These are phyloP conservation scores for Dendroctonus valens DNA, from an alignment of 1,140 invertebrate genomes.

Conservation along the genomic window DNA sequence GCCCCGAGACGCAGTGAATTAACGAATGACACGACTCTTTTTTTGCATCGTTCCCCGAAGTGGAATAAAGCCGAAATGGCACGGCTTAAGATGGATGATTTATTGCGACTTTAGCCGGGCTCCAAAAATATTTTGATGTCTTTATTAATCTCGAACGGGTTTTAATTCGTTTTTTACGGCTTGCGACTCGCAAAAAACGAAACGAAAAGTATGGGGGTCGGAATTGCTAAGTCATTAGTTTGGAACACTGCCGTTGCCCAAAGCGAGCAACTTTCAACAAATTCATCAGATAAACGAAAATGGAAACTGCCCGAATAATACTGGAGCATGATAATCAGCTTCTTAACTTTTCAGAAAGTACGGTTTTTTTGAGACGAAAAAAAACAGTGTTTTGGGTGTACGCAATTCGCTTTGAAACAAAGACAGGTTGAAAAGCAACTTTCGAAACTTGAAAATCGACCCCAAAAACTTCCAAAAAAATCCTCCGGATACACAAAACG, in stretches of 20 bases:
- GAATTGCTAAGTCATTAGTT: constrained; percentile 11
- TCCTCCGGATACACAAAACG: too few species aligned
- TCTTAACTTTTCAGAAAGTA: too few species aligned
- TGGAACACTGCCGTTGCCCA: neutral
- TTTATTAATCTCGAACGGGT: constrained; percentile 16
- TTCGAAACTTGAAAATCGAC: too few species aligned
- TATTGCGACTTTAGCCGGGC: constrained; percentile 13
- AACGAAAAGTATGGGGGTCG: constrained; percentile 1
- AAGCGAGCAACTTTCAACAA: too few species aligned
- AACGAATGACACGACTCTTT: constrained; percentile 18
- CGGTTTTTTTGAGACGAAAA: too few species aligned
- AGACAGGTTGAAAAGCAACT: too few species aligned
- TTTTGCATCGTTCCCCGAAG: constrained; percentile 6
- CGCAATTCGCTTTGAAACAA: too few species aligned
- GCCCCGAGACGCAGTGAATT: constrained; percentile 5
- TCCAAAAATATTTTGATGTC: constrained; percentile 21
- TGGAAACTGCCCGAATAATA: too few species aligned
- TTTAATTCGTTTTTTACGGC: constrained; percentile 8
- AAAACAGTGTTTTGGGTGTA: too few species aligned
- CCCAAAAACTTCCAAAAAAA: too few species aligned
- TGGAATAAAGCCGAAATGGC: constrained; percentile 13
- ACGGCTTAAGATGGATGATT: constrained; percentile 5
- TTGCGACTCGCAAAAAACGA: neutral
- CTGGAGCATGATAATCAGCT: too few species aligned
- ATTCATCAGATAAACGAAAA: too few species aligned